Evolutionary conservation across 2,888 invertebrate genomes (phyloP), one percentile per base, ranked within the genome.

Genomic region (Luffia ferchaultella): DNA sequence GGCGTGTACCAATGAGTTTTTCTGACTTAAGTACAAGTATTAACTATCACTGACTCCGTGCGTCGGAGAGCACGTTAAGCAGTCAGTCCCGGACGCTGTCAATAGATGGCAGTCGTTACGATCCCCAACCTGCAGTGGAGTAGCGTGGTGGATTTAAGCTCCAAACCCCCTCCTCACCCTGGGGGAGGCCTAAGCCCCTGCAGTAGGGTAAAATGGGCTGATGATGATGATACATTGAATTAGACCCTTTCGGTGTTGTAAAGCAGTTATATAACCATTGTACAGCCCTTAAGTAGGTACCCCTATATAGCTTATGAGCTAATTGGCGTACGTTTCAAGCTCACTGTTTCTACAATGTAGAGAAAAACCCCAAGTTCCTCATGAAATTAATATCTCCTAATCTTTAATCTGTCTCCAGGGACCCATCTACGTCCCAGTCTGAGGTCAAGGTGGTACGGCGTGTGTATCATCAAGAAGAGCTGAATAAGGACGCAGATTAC

Each of bases 381-480:
- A n/a, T 16, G 16, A 9, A 16, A 9, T n/a, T n/a, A 5, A 43
- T 16, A 5, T 45, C 3, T 15, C 12, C 45, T 9, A 17, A 42
- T 42, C 3, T 17, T 42, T 17, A 9, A 5, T 19, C 2, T 43
- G 19, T 16, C 42, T 43, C 18, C 75, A 82, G 82, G 78, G 58
- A 63, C 19, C 43, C 49, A 16, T 42, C 49, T 2, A 5, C 20
- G 20, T 12, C 20, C 5, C 64, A 64, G 42, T 50, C 65, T 12
- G 76, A 83, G 65, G 78, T 83, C 64, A 84, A 82, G 63, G 86
- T 90, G 19, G 84, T 89, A 53, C 73, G 90, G 16, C 86, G 89
- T 0, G 86, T 90, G 3, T 90, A 90, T 67, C 88, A 88, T 51
- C 88, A 90, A 60, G 89, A 90, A 54, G 85, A 88, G 5, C 76